Percentiles rank a stretch among this genome's conserved stretches.
Evolutionary conservation across 2,113 vertebrate species (phyloP).

Genomic region (Zosterops borbonicus): DNA sequence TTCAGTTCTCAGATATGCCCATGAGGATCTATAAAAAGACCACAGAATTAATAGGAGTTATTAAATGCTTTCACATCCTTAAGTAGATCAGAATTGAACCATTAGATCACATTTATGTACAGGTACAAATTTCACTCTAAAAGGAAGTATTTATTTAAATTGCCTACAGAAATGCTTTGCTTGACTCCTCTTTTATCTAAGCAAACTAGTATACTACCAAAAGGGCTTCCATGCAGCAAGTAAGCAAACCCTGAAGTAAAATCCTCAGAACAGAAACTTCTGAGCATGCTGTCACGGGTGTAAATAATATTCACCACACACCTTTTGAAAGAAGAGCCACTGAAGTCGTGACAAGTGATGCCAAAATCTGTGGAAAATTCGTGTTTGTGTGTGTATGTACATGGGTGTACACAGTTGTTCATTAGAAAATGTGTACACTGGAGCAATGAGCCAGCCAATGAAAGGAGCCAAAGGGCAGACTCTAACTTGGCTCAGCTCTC

Average conservation of each 20-base stretch:
- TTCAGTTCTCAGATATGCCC: background rate
- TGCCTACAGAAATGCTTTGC: background rate
- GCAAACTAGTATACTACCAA: background rate
- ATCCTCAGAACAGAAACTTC: background rate
- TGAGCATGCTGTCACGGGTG: background rate
- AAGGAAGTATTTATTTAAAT: background rate
- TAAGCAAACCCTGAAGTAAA: background rate
- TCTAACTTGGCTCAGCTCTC: conserved; percentile 31
- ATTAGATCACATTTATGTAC: background rate
- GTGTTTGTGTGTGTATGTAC: background rate
- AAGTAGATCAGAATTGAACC: background rate
- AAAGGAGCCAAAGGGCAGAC: conserved; percentile 28
- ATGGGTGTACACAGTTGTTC: background rate
- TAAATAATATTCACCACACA: background rate
- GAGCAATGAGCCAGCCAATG: conserved; percentile 10
- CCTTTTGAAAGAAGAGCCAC: background rate
- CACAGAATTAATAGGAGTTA: background rate
- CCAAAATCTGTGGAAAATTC: background rate
- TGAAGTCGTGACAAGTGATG: background rate
- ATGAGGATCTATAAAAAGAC: background rate
- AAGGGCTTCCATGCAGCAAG: background rate
- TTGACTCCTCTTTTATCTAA: background rate
- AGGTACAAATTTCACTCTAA: background rate
- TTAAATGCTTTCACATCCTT: background rate
- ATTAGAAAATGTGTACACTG: background rate